Evolutionary conservation across 2,888 invertebrate species (phyloP).

Genomic region (Eumacrocentrus americanus): DNA sequence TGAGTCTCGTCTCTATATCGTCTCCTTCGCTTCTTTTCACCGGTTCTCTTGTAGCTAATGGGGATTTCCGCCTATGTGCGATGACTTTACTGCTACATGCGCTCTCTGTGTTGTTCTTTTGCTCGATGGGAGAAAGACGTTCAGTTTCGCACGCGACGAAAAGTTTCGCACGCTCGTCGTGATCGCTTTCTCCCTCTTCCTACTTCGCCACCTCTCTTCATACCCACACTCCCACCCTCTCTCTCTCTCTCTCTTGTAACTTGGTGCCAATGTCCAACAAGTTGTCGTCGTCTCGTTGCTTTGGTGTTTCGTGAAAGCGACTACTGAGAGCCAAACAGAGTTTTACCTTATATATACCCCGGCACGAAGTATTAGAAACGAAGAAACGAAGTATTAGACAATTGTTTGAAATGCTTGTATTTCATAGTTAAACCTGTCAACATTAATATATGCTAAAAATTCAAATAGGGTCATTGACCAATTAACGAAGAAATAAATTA

Average conservation of each 20-base stretch:
- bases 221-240: not conserved
- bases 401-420: too few species aligned
- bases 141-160: constrained; percentile 22
- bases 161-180: constrained; percentile 23
- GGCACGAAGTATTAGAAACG: not conserved
- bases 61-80: not conserved
- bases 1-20: not conserved
- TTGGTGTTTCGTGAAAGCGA: constrained; percentile 27
- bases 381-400: too few species aligned
- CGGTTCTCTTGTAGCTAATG: not conserved
- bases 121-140: constrained; percentile 14
- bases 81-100: too few species aligned
- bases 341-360: constrained; percentile 7
- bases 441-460: too few species aligned
- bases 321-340: constrained; percentile 4
- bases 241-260: constrained; percentile 8
- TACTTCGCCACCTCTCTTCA: not conserved
- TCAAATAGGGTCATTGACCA: too few species aligned
- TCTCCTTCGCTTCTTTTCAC: not conserved
- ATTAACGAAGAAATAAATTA: too few species aligned
- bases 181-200: constrained; percentile 20
- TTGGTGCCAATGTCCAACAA: constrained; percentile 43
- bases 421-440: too few species aligned
- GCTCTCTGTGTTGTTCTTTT: not conserved
- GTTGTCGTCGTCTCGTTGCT: constrained; percentile 37